Base-by-base conservation (phyloP, 2,888 invertebrate genomes). In the Vannuccia rotundouncinata region DNA sequence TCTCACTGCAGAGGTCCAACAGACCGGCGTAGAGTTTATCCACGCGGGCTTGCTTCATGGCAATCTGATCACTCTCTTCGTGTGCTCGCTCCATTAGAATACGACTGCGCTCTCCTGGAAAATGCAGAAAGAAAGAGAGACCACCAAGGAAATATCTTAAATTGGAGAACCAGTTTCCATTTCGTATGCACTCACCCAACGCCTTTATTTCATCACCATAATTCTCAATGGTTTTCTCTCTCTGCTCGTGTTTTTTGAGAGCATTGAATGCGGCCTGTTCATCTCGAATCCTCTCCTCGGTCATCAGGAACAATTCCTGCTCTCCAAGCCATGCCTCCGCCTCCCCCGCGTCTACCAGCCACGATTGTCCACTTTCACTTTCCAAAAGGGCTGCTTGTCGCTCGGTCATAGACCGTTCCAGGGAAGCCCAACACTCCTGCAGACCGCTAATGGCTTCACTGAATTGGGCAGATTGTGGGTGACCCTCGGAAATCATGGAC, bases 261-360 rank as follows among this genome's bases (percentile, higher is more conserved):
- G 98, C 91, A 88, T 99, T 99, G 89, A 96, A 94, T 0, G 98
- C 96, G 0, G 95, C 96, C 84, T 96, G 95, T 90, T 99, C 98
- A 87, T 99, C 99, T 89, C 96, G 27, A 13, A 80, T 80, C 13
- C 77, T 28, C 45, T 79, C 80, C 45, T 79, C 99, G 27, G 96
- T 96, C 98, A 99, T 99, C 97, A 99, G 98, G 91, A 99, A 99
- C 82, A 99, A 89, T 88, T 99, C 99, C 88, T 99, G 98, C 87
- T 99, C 99, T 88, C 95, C 95, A 98, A 99, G 99, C 99, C 99
- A 99, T 0, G 96, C 95, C 87, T 99, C 99, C 0, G 98, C 98
- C 88, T 99, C 99, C 85, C 94, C 94, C 5, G 98, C 98, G 89
- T 99, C 99, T 89, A 98, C 98, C 89, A 98, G 92, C 89, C 97